Conservation (phyloP, 2,888 invertebrate species). For the Malthinus flaveolus region DNA sequence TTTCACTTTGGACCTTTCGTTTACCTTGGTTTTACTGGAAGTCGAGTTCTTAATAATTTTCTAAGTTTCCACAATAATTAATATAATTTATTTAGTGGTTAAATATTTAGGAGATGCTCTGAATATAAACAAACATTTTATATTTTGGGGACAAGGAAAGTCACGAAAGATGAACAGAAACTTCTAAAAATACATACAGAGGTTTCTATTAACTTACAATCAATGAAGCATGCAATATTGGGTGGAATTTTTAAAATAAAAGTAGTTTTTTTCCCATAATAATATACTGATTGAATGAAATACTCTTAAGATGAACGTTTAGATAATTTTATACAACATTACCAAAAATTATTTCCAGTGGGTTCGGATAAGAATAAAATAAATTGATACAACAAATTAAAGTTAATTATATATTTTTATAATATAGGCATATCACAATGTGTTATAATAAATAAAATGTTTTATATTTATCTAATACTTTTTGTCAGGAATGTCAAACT, state of each 20-base stretch:
- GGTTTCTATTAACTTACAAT: slow-evolving; percentile 66
- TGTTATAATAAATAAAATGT: slow-evolving; percentile 20
- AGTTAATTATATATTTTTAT: not conserved
- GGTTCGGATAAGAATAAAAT: not conserved
- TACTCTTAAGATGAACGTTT: slow-evolving; percentile 66
- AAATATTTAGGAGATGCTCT: slow-evolving; percentile 7
- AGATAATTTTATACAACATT: slow-evolving; percentile 68
- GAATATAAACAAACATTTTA: slow-evolving; percentile 2
- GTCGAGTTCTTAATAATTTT: not conserved
- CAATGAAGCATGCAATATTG: slow-evolving; percentile 47
- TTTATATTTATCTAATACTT: too few species aligned
- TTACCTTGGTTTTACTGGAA: too few species aligned
- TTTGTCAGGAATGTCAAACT: too few species aligned
- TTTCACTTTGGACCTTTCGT: too few species aligned
- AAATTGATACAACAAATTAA: too few species aligned
- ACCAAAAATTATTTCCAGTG: slow-evolving; percentile 57
- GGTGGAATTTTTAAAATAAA: slow-evolving; percentile 49
- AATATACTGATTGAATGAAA: not conserved
- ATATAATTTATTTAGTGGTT: slow-evolving; percentile 9
- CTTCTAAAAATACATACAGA: too few species aligned
- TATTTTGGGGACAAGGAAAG: too few species aligned
- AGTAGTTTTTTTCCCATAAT: not conserved
- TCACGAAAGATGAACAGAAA: too few species aligned
- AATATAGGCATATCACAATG: slow-evolving; percentile 21
- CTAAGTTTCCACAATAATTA: not conserved